Conservation (phyloP, 2,113 vertebrate genomes). For the Dasypus novemcinctus region DNA sequence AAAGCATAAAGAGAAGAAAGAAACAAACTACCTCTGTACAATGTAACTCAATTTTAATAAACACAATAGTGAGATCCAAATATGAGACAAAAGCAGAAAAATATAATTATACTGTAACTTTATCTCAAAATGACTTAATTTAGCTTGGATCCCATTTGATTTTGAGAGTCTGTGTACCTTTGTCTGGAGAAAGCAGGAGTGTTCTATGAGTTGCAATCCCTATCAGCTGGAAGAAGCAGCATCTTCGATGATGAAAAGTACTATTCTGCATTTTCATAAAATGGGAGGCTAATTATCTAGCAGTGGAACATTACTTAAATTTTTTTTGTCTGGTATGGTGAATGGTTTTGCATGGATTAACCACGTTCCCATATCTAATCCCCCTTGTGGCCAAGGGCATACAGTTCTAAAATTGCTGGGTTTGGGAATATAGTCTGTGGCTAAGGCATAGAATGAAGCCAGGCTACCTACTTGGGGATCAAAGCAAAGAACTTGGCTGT, state of each 20-base stretch:
- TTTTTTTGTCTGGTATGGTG: not conserved
- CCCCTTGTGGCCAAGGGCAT: not conserved
- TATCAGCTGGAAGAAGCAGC: not conserved
- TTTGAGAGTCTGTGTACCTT: not conserved
- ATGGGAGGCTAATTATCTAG: not conserved
- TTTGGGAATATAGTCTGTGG: constrained; percentile 37
- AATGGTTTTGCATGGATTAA: constrained; percentile 23
- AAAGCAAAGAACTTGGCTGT: constrained; percentile 48
- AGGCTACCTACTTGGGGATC: constrained; percentile 18
- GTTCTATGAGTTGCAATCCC: not conserved
- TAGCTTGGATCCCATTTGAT: not conserved
- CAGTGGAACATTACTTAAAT: not conserved
- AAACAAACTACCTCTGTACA: constrained; percentile 6
- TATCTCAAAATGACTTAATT: not conserved
- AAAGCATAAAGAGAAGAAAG: not conserved
- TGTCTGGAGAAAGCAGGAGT: not conserved
- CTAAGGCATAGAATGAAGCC: constrained; percentile 25
- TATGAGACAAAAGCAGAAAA: not conserved
- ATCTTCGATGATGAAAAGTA: not conserved
- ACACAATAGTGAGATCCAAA: not conserved
- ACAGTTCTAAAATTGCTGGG: not conserved
- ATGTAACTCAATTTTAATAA: not conserved
- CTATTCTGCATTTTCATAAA: not conserved
- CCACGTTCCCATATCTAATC: constrained; percentile 1
- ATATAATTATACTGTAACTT: not conserved